phyloP scores from a whole-genome alignment of 2,113 vertebrate genomes.

The Eidolon helvum region DNA sequence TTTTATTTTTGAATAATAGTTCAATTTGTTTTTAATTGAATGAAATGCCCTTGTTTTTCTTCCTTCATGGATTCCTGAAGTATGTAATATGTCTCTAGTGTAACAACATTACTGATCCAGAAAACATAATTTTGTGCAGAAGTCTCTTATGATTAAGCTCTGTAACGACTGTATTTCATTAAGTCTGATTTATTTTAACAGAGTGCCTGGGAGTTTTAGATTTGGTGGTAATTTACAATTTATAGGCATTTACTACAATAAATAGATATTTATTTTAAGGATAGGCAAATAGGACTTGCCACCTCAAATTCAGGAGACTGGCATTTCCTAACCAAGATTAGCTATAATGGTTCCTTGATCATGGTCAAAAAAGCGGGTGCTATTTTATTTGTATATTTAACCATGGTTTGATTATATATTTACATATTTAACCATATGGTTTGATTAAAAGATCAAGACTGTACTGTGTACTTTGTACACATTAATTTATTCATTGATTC shows the following conservation, averaged over 20 bases:
- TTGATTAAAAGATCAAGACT: background rate
- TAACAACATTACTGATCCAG: background rate
- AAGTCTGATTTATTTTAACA: conserved; percentile 38
- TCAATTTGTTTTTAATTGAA: background rate
- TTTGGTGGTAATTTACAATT: conserved; percentile 14
- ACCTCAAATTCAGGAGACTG: background rate
- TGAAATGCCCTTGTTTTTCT: conserved; percentile 4
- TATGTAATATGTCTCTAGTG: background rate
- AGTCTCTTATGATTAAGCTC: background rate
- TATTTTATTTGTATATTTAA: background rate
- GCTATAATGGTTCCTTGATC: background rate
- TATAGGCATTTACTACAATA: background rate
- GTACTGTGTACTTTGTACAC: background rate
- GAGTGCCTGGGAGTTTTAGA: conserved; percentile 7
- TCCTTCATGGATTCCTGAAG: background rate
- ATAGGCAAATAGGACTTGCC: background rate
- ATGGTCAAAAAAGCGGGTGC: background rate
- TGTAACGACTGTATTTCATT: conserved; percentile 24
- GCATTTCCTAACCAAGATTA: conserved; percentile 1
- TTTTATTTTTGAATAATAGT: background rate
- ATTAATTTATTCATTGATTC: background rate
- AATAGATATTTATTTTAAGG: conserved; percentile 37
- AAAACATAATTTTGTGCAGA: conserved; percentile 43
- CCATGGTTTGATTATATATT: background rate
- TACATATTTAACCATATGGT: background rate